Evolutionary conservation across 1,140 invertebrate species (phyloP), one percentile per base, ranked within the genome.

Genomic region (Mercenaria mercenaria): DNA sequence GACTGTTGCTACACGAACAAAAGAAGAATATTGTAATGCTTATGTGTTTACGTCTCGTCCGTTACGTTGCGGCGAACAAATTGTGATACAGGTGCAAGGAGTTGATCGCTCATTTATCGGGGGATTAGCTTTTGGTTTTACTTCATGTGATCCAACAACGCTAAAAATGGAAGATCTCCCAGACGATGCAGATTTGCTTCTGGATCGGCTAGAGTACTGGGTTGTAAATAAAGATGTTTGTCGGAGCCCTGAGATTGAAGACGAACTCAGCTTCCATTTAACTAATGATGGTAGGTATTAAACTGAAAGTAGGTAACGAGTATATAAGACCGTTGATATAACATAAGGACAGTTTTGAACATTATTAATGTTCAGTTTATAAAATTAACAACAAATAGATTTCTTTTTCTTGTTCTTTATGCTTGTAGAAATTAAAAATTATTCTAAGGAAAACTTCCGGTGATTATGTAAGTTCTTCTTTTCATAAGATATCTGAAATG

Each of bases 191-290:
- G 98, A 99, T 93, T 97, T 98, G 37, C 96, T 99, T 0, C 95
- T 99, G 2, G 99, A 99, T 95, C 96, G 99, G n/a, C 98, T 98
- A 0, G 99, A 99, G 94, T 99, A 99, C 95, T 99, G 99, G 99
- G 98, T 99, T 0, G 98, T 99, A 0, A 98, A 98, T 91, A 98
- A 99, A 93, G 98, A 99, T 94, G 98, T 99, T 1, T 98, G 98
- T 0, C 97, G 97, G 41, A 97, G 97, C 52, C 97, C 98, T 0
- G 97, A 98, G 89, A 97, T 97, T 37, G 98, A 98, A 0, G 99
- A 99, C 95, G 98, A 99, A 95, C 97, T 99, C 8, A 97, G 97
- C n/a, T 98, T 99, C 94, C 98, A 97, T 88, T 97, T 99, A 18
- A 98, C 98, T 0, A 96, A 97, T 85, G 97, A 97, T 91, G 98